A percentile compares a stretch with the other conserved stretches of the same genome.
Evolutionary conservation across 2,113 vertebrate genomes (phyloP).

Genomic region (Lasiurus cinereus): DNA sequence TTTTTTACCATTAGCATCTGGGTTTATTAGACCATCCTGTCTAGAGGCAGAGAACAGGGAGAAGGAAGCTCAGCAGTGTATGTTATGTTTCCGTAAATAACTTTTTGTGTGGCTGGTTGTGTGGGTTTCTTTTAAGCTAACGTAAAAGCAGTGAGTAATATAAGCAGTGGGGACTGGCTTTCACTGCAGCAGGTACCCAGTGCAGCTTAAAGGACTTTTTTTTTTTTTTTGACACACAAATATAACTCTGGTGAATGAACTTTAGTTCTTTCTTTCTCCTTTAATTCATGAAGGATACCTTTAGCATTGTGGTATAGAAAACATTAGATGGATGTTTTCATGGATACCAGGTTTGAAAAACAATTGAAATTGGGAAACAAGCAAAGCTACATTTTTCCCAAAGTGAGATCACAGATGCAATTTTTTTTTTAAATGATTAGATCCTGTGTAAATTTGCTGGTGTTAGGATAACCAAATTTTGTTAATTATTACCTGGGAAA

Average conservation of each 20-base stretch:
- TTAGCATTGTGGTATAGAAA: constrained; percentile 36
- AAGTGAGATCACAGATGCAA: background rate
- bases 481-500: constrained; percentile 75
- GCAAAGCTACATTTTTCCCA: background rate
- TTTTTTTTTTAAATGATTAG: background rate
- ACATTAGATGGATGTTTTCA: constrained; percentile 32
- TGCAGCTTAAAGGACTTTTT: background rate
- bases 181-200: background rate
- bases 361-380: background rate
- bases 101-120: background rate
- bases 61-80: background rate
- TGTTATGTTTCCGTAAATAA: constrained; percentile 35
- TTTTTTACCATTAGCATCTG: constrained; percentile 20
- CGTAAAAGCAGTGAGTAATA: constrained; percentile 35
- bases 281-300: background rate
- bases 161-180: background rate
- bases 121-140: constrained; percentile 35
- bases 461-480: constrained; percentile 62
- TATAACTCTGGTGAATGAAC: constrained; percentile 17
- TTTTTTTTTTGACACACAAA: background rate
- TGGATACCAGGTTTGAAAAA: background rate
- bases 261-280: background rate
- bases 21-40: constrained; percentile 34
- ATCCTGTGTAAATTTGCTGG: constrained; percentile 42
- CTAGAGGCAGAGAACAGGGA: constrained; percentile 5